Conservation (phyloP, 64 coral and sea anemone species). For the Montipora capricornis region DNA sequence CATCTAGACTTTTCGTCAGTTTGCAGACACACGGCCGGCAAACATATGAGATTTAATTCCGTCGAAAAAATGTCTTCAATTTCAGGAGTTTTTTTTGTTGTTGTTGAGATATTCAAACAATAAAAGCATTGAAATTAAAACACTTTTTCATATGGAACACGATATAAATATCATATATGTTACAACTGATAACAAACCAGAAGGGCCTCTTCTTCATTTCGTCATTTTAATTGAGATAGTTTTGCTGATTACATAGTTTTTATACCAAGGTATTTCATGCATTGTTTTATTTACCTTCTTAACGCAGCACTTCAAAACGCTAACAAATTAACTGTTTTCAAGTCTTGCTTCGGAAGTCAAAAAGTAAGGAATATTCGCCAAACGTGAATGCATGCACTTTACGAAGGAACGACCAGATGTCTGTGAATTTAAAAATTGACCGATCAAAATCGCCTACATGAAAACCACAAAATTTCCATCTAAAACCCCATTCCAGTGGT, state of each 20-base stretch:
- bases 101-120: too few relatives aligned
- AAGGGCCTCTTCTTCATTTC: not conserved
- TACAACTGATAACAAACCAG: not conserved
- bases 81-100: too few relatives aligned
- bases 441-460: not conserved
- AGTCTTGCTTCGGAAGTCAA: not conserved
- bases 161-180: not conserved
- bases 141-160: not conserved
- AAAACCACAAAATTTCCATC: slow-evolving; percentile 26
- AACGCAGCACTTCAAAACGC: not conserved
- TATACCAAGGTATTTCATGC: slow-evolving; percentile 16
- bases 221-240: slow-evolving; percentile 9
- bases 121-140: not conserved
- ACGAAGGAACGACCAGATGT: slow-evolving; percentile 8
- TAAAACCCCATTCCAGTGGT: not conserved
- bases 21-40: too few relatives aligned
- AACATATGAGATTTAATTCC: too few relatives aligned
- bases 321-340: not conserved
- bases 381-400: not conserved
- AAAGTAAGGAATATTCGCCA: not conserved
- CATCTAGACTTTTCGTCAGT: too few relatives aligned
- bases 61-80: too few relatives aligned
- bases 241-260: not conserved
- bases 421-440: not conserved
- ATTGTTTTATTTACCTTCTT: not conserved